phyloP scores from a whole-genome alignment of 30 jellyfish, hydroid and myxozoan genomes.

The Aurelia sp. region DNA sequence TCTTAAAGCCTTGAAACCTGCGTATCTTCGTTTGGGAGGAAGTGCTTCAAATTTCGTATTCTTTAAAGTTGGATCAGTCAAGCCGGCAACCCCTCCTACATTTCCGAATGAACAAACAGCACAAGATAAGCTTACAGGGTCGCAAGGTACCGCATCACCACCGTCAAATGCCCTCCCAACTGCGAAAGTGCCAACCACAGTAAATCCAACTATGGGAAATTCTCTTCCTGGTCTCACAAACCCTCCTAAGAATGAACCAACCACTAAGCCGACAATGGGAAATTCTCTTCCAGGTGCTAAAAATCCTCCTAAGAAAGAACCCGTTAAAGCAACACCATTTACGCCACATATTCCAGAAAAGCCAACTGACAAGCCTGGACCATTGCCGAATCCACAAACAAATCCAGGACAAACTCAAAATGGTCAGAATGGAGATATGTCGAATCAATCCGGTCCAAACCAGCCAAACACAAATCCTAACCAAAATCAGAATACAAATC shows the following conservation, averaged over 20 bases:
- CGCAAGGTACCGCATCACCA: not conserved
- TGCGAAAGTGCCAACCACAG: not conserved
- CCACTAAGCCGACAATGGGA: conserved; percentile 11
- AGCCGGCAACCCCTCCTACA: conserved; percentile 41
- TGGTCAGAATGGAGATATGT: conserved; percentile 2
- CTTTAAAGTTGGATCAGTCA: conserved; percentile 62
- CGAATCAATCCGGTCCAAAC: conserved; percentile 3
- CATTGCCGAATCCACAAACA: no score
- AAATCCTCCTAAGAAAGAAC: not conserved
- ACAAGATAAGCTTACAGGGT: not conserved
- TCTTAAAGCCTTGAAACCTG: conserved; percentile 76
- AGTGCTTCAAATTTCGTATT: conserved; percentile 80
- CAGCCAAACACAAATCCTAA: conserved; percentile 17
- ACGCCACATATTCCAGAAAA: conserved; percentile 54
- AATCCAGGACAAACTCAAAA: no score
- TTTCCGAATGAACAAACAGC: conserved; percentile 10
- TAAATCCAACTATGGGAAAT: conserved; percentile 7
- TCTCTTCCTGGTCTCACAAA: no score
- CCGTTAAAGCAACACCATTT: conserved; percentile 24
- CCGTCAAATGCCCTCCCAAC: not conserved
- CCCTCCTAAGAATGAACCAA: not conserved
- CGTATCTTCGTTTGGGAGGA: conserved; percentile 86
- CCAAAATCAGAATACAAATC: conserved; percentile 9
- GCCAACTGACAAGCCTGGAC: conserved; percentile 29
- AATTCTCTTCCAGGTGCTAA: not conserved